Evolutionary conservation across 2,113 vertebrate species (phyloP).

Genomic region (Carassius carassius): DNA sequence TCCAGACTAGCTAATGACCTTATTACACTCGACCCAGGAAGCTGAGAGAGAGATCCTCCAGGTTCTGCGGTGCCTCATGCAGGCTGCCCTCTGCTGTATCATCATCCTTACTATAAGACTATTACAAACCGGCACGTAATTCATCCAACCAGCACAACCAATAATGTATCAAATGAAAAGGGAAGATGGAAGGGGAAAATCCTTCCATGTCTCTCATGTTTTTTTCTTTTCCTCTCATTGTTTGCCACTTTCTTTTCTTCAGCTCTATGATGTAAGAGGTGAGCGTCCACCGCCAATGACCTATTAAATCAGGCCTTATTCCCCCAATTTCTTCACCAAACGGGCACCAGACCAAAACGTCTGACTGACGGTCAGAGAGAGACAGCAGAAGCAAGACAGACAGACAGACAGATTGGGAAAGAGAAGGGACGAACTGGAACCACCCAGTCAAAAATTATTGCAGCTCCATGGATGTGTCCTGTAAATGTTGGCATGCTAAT

Average conservation of each 20-base stretch:
- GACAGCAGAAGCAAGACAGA: neutral
- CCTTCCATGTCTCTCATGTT: neutral
- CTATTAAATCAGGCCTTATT: constrained; percentile 50
- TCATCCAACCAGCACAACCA: constrained; percentile 9
- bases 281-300: constrained; percentile 34
- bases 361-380: constrained; percentile 12
- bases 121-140: constrained; percentile 18
- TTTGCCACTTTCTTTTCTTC: neutral
- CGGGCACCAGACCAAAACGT: constrained; percentile 64
- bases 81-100: constrained; percentile 49
- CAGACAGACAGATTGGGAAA: neutral
- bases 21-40: constrained; percentile 52
- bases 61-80: constrained; percentile 73
- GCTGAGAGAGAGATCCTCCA: constrained; percentile 65
- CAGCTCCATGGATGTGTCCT: constrained; percentile 83
- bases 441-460: constrained; percentile 84
- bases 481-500: constrained; percentile 85
- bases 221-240: neutral
- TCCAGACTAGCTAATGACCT: constrained; percentile 53
- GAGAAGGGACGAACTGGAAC: constrained; percentile 38
- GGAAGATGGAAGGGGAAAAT: neutral
- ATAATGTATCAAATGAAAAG: neutral
- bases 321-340: constrained; percentile 57
- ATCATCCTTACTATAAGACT: constrained; percentile 41
- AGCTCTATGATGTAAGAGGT: constrained; percentile 31